Conservation (phyloP, 2,113 vertebrate genomes). For the Malurus elegans region DNA sequence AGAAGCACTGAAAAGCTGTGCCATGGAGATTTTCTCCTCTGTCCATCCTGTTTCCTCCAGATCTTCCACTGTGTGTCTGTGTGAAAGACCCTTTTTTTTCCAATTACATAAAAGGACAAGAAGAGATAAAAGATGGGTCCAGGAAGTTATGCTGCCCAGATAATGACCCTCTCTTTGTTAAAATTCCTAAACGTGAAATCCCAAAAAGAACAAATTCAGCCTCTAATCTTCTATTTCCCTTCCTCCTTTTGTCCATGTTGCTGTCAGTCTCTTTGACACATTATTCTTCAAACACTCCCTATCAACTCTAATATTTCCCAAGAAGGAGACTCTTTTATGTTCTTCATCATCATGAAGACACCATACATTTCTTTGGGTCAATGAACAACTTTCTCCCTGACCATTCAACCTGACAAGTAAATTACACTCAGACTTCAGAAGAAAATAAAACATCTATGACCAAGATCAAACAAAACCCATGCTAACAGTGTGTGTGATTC, state of each 20-base stretch:
- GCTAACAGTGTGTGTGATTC: constrained; percentile 25
- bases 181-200: constrained; percentile 46
- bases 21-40: not conserved
- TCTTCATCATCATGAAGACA: constrained; percentile 55
- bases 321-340: constrained; percentile 59
- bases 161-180: constrained; percentile 56
- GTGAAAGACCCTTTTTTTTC: constrained; percentile 4
- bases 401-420: constrained; percentile 69
- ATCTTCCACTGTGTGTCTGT: not conserved
- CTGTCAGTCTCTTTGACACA: constrained; percentile 51
- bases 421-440: constrained; percentile 57
- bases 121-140: constrained; percentile 59
- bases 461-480: constrained; percentile 39
- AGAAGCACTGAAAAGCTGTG: not conserved
- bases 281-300: constrained; percentile 63
- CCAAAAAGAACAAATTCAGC: constrained; percentile 43
- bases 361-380: constrained; percentile 63
- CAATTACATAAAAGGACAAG: constrained; percentile 47
- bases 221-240: constrained; percentile 46
- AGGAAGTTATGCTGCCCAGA: constrained; percentile 56
- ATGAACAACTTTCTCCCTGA: constrained; percentile 50
- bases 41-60: constrained; percentile 8
- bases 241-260: constrained; percentile 49
- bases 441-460: constrained; percentile 24
- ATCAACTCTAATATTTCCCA: constrained; percentile 63